Percentiles rank a stretch among this genome's conserved stretches.
These are phyloP conservation scores for Reticulitermes lucifugus DNA, from an alignment of 2,888 invertebrate species.

Conservation along the genomic window DNA sequence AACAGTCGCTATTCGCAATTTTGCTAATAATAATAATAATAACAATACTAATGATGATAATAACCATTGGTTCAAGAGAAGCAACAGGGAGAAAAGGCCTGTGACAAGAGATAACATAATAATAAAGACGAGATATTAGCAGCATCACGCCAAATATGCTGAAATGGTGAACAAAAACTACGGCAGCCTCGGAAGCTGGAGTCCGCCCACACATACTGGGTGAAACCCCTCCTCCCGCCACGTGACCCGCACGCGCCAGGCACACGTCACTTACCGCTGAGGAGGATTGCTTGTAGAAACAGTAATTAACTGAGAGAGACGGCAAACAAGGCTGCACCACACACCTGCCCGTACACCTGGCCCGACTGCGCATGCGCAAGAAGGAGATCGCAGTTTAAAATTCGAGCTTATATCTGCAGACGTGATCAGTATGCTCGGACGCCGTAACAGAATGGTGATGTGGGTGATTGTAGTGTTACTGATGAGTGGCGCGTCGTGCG, in stretches of 20 bases:
- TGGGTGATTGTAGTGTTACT: conserved; percentile 37
- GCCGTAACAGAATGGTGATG: conserved; percentile 3
- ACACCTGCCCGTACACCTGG: conserved; percentile 48
- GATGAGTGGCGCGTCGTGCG: background rate
- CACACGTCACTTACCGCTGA: conserved; percentile 43
- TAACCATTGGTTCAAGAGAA: no score
- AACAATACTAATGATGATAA: no score
- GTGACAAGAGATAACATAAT: no score
- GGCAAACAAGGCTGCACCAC: conserved; percentile 14
- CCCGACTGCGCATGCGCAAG: conserved; percentile 41
- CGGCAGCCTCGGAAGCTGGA: background rate
- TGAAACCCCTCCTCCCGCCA: background rate
- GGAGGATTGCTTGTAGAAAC: conserved; percentile 10
- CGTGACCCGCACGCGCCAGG: conserved; percentile 47
- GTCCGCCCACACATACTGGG: background rate
- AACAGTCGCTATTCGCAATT: no score
- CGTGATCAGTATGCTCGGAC: conserved; percentile 24
- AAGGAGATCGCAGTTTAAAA: conserved; percentile 18
- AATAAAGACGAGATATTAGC: no score
- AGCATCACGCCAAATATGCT: no score
- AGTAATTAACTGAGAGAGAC: conserved; percentile 20
- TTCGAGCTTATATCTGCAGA: conserved; percentile 21
- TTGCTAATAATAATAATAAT: no score
- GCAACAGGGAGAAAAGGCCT: no score
- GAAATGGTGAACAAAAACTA: no score